Evolutionary conservation across 1,140 invertebrate species (phyloP), one percentile per base, ranked within the genome.

Genomic region (Schlechtendalia chinensis): DNA sequence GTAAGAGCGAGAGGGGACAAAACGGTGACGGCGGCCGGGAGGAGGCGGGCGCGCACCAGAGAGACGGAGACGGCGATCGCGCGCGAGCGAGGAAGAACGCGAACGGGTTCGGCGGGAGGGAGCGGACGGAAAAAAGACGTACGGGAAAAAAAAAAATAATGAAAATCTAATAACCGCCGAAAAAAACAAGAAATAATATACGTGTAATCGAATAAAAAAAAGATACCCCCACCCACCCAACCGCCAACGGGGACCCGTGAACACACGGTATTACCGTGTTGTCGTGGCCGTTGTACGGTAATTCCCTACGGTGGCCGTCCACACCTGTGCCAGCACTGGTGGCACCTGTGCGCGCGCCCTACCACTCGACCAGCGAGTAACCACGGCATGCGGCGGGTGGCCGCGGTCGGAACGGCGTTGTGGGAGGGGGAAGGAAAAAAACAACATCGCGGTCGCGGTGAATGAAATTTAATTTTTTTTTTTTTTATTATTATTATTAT

Each of bases 241-340:
- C n/a, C n/a, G n/a, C n/a, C n/a, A n/a, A n/a, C n/a, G n/a, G n/a
- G n/a, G n/a, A n/a, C n/a, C n/a, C 10, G 1, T 22, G 24, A 32
- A 61, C n/a, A 17, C n/a, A 79, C 75, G 75, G 75, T 79, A 63
- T 61, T 79, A 79, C 16, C 56, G 75, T 79, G 58, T 72, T 24
- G 50, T 24, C 32, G 32, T n/a, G 56, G 14, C 22, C 56, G 54
- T 59, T 61, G 32, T 32, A 77, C 74, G 74, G 56, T 77, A 77
- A 77, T 77, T 77, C n/a, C 74, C 56, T 54, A 59, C 32, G 56
- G 74, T 29, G 10, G 10, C 39, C 56, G 24, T 79, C 75, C 58
- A 79, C 75, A 79, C 75, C 75, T 79, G 75, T 61, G 56, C 58
- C 75, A 47, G 39, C 56, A 79, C 75, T 79, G 75, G 75, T 61